phyloP scores from a whole-genome alignment of 53 echinoderm and acorn worm species.

The Astropecten irregularis region DNA sequence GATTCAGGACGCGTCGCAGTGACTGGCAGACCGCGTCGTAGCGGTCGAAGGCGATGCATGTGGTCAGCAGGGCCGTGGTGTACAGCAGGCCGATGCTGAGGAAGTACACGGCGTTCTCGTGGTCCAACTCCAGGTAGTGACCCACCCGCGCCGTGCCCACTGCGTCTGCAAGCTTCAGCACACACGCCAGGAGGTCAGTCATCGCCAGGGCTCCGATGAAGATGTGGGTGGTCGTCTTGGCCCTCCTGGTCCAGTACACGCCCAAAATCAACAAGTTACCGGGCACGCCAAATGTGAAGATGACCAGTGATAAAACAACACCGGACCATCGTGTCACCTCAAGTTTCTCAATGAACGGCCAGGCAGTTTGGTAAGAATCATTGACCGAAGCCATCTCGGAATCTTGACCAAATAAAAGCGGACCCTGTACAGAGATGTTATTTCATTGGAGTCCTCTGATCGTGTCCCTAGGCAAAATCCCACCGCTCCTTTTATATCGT shows the following conservation, averaged over 20 bases:
- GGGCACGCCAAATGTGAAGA: conserved; percentile 14
- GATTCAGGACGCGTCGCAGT: neutral
- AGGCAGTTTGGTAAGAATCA: too few species aligned
- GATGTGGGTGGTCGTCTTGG: neutral
- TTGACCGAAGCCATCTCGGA: too few species aligned
- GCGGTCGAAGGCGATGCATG: conserved; percentile 23
- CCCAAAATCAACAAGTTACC: conserved; percentile 12
- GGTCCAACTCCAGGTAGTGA: neutral
- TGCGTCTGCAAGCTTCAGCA: conserved; percentile 11
- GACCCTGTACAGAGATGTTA: too few species aligned
- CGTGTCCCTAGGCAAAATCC: too few species aligned
- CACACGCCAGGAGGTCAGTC: conserved; percentile 17
- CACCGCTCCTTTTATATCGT: too few species aligned
- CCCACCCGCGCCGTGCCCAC: neutral
- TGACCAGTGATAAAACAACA: neutral
- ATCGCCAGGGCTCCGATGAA: conserved; percentile 13
- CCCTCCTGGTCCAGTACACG: neutral
- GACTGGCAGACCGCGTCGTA: conserved; percentile 33
- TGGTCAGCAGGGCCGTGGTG: conserved; percentile 12
- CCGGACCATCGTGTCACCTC: conserved; percentile 26
- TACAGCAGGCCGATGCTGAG: conserved; percentile 20
- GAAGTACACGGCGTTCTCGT: neutral
- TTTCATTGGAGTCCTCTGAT: too few species aligned
- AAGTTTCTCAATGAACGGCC: neutral
- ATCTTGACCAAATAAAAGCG: too few species aligned